phyloP scores from a whole-genome alignment of 2,113 vertebrate species.

The Enhydra lutris region DNA sequence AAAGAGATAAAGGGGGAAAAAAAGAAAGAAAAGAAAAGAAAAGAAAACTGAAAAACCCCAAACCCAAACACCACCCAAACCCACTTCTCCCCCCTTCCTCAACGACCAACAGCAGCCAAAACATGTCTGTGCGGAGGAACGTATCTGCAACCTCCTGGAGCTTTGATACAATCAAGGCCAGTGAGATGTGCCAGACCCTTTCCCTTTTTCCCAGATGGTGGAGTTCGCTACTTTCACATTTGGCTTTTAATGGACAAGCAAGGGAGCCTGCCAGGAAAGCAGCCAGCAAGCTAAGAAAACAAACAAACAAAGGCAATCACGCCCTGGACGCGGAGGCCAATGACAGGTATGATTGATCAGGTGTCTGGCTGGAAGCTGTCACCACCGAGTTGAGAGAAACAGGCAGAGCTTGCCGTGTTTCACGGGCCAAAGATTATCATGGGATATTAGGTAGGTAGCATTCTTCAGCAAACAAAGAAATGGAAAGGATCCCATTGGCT shows the following conservation, averaged over 20 bases:
- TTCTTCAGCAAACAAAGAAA: slow-evolving; percentile 46
- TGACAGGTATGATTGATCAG: slow-evolving; percentile 76
- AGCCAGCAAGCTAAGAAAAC: slow-evolving; percentile 61
- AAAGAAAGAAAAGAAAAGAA: not conserved
- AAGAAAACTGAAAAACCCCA: not conserved
- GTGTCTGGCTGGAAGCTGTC: slow-evolving; percentile 75
- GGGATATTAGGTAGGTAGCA: slow-evolving; percentile 16
- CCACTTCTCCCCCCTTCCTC: not conserved
- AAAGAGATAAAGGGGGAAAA: not conserved
- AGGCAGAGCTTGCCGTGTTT: slow-evolving; percentile 52
- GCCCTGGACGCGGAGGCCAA: slow-evolving; percentile 24
- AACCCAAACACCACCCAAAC: not conserved
- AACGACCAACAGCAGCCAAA: not conserved
- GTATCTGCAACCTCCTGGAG: not conserved
- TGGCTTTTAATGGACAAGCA: slow-evolving; percentile 66
- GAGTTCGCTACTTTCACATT: slow-evolving; percentile 39
- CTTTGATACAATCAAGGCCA: not conserved
- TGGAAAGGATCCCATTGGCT: not conserved
- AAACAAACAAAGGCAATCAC: slow-evolving; percentile 75
- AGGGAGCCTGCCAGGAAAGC: slow-evolving; percentile 54
- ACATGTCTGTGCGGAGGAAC: not conserved
- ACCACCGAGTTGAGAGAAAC: slow-evolving; percentile 70
- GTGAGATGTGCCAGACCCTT: slow-evolving; percentile 57
- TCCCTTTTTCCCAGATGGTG: slow-evolving; percentile 50
- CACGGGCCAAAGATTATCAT: slow-evolving; percentile 63